Conservation (phyloP, 2,888 invertebrate genomes). For the Dysmachus trigonus region DNA sequence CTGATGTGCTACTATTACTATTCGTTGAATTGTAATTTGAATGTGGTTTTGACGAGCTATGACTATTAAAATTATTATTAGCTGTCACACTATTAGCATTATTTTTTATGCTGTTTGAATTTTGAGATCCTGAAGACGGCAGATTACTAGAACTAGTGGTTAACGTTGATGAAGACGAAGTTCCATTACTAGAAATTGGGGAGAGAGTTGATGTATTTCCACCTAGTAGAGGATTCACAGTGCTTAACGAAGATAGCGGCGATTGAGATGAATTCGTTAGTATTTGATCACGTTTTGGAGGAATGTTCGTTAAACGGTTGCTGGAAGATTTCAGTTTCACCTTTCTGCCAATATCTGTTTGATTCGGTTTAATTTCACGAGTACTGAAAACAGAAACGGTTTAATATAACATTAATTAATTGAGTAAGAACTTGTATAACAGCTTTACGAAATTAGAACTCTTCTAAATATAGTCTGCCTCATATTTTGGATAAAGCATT, state of each 20-base stretch:
- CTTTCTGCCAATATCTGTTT: constrained; percentile 87
- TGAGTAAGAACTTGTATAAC: not conserved
- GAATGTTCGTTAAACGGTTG: constrained; percentile 59
- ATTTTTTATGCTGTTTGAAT: constrained; percentile 25
- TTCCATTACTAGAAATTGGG: constrained; percentile 35
- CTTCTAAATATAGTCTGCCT: not conserved
- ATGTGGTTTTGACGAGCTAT: constrained; percentile 29
- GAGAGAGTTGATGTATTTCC: constrained; percentile 41
- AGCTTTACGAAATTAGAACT: not conserved
- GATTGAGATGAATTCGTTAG: constrained; percentile 41
- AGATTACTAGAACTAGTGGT: constrained; percentile 7
- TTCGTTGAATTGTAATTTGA: constrained; percentile 30
- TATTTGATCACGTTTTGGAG: constrained; percentile 55
- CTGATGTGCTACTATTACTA: not conserved
- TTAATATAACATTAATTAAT: not conserved
- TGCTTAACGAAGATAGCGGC: constrained; percentile 17
- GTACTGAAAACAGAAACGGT: constrained; percentile 72
- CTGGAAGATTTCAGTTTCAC: constrained; percentile 76
- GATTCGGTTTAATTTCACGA: constrained; percentile 91
- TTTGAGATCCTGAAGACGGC: constrained; percentile 18
- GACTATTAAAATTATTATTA: constrained; percentile 34
- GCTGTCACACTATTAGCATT: not conserved
- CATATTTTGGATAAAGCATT: too few relatives aligned
- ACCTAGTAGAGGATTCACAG: not conserved
- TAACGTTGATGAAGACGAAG: not conserved